Evolutionary conservation across 1,140 invertebrate species (phyloP).

Genomic region (Planococcus citri): DNA sequence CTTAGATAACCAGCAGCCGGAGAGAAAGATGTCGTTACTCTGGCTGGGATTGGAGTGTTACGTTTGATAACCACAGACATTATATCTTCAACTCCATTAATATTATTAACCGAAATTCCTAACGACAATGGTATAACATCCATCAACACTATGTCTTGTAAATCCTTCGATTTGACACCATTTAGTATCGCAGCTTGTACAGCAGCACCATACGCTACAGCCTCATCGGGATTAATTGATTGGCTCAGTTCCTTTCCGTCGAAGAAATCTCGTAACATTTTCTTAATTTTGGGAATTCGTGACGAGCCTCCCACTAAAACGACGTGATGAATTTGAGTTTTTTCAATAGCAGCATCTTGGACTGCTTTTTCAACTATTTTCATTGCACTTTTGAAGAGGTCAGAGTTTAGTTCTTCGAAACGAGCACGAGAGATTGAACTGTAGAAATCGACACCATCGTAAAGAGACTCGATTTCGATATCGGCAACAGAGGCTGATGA

Average conservation of each 20-base stretch:
- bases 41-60: slow-evolving; percentile 92
- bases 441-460: too few species aligned
- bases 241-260: too few species aligned
- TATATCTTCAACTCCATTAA: slow-evolving; percentile 89
- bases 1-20: slow-evolving; percentile 96
- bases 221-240: slow-evolving; percentile 68
- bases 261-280: too few species aligned
- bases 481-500: too few species aligned
- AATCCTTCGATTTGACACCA: slow-evolving; percentile 61
- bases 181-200: slow-evolving; percentile 63
- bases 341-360: slow-evolving; percentile 96
- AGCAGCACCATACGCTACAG: slow-evolving; percentile 55
- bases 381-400: slow-evolving; percentile 94
- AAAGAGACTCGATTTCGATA: too few species aligned
- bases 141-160: slow-evolving; percentile 56
- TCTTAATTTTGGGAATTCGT: too few species aligned
- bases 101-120: too few species aligned
- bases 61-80: too few species aligned
- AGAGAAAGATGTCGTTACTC: slow-evolving; percentile 91
- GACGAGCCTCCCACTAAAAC: too few species aligned
- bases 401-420: too few species aligned
- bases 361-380: slow-evolving; percentile 95
- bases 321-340: too few species aligned
- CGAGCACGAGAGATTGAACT: too few species aligned
- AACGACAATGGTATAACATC: slow-evolving; percentile 88